Base-by-base conservation (phyloP, 2,113 vertebrate genomes). In the Epinephelus cyanopodus region DNA sequence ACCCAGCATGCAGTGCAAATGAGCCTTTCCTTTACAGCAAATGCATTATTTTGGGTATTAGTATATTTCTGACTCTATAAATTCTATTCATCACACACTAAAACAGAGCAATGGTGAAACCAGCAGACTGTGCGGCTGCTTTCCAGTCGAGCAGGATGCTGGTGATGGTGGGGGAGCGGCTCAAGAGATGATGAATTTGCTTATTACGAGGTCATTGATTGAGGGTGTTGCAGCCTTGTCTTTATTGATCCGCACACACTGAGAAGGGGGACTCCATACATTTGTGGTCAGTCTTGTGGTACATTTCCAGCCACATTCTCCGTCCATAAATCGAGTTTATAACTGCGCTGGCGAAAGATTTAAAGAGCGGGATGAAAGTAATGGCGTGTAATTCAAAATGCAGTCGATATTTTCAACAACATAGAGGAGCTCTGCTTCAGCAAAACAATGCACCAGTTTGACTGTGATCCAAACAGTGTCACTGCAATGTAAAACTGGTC, bases 171-270 rank as follows among this genome's bases (percentile, higher is more conserved):
- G 13, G 60, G 69, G 50, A 74, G 61, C 33, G 25, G 67, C 54
- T 29, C 2, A 27, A 65, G 71, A 81, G 53, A 89, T 90, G 87
- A 89, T 90, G 74, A 78, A 93, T 94, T 78, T 83, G 60, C 62
- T 90, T 54, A 92, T 94, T 54, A 82, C 47, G 68, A 33, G 37
- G 68, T 52, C 84, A 93, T 88, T 89, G 93, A 92, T 83, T 84
- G 60, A 82, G 58, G 67, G 47, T 71, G 70, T 84, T 90, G 81
- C 48, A 81, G 61, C 42, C 71, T 84, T 56, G 71, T 79, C 47
- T 57, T 15, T 90, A 95, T 93, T 78, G 93, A 95, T 94, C 83
- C 17, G 19, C 6, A 17, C 29, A 74, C 72, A 18, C 18, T 58
- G 67, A 80, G 48, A 79, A 6, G 71, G 72, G 81, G 85, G 81